phyloP scores from a whole-genome alignment of 2,888 invertebrate genomes.

The Dione vanillae region DNA sequence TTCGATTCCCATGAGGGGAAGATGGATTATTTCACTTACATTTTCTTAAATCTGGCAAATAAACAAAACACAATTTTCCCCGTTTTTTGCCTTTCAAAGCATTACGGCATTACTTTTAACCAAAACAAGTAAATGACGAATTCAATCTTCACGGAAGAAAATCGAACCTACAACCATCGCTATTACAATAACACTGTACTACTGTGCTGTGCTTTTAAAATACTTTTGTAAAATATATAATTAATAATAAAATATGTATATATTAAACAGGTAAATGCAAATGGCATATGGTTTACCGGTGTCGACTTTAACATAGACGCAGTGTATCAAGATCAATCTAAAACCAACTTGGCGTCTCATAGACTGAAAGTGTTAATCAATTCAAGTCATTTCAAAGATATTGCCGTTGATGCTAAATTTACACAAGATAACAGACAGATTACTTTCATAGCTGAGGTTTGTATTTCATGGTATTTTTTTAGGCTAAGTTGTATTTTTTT shows the following conservation, averaged over 20 bases:
- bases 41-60: no score
- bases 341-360: slow-evolving; percentile 85
- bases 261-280: slow-evolving; percentile 85
- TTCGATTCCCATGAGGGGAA: no score
- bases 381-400: slow-evolving; percentile 89
- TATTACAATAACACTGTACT: no score
- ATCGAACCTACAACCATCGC: no score
- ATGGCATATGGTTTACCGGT: slow-evolving; percentile 92
- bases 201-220: no score
- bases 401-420: slow-evolving; percentile 86
- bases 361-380: slow-evolving; percentile 88
- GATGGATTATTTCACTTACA: no score
- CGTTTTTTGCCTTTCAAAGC: no score
- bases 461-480: background rate
- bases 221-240: background rate
- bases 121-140: no score
- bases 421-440: slow-evolving; percentile 88
- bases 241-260: background rate
- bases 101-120: no score
- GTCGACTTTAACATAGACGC: slow-evolving; percentile 88
- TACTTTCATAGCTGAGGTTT: slow-evolving; percentile 87
- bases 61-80: no score
- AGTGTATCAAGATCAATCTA: slow-evolving; percentile 90
- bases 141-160: no score
- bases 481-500: no score